Evolutionary conservation across 2,888 invertebrate genomes (phyloP).

Genomic region (Drosophila anomelani): DNA sequence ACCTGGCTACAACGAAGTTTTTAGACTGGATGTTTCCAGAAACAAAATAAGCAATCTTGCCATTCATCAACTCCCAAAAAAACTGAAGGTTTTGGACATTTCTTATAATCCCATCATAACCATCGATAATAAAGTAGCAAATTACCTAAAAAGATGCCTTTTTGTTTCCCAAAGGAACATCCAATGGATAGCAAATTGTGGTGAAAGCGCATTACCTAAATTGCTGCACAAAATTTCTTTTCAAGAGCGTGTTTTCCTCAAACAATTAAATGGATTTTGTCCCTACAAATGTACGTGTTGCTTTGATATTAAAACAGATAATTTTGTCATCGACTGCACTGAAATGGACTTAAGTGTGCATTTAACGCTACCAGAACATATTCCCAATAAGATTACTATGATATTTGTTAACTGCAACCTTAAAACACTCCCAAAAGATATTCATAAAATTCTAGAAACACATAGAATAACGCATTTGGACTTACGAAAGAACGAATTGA

Average conservation of each 20-base stretch:
- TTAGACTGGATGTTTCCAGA: not conserved
- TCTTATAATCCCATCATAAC: not conserved
- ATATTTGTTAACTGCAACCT: not conserved
- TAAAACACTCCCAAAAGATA: not conserved
- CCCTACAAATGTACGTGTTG: not conserved
- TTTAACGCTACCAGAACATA: not conserved
- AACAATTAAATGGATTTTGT: not conserved
- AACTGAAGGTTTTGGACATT: not conserved
- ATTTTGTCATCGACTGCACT: not conserved
- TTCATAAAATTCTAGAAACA: not conserved
- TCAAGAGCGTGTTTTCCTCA: too few species aligned
- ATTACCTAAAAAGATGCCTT: not conserved
- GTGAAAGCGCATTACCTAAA: not conserved
- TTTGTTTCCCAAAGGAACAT: not conserved
- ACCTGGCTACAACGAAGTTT: not conserved
- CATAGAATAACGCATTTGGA: not conserved
- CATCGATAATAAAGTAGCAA: not conserved
- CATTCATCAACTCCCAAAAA: not conserved
- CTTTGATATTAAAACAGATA: not conserved
- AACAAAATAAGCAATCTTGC: constrained; percentile 2
- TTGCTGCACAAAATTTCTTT: not conserved
- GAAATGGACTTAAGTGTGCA: too few species aligned
- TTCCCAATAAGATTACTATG: not conserved
- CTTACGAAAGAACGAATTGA: not conserved
- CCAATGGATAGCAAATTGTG: not conserved